A percentile compares a stretch with the other conserved stretches of the same genome.
Evolutionary conservation across 2,888 invertebrate species (phyloP).

Genomic region (Callyntrura sp.): DNA sequence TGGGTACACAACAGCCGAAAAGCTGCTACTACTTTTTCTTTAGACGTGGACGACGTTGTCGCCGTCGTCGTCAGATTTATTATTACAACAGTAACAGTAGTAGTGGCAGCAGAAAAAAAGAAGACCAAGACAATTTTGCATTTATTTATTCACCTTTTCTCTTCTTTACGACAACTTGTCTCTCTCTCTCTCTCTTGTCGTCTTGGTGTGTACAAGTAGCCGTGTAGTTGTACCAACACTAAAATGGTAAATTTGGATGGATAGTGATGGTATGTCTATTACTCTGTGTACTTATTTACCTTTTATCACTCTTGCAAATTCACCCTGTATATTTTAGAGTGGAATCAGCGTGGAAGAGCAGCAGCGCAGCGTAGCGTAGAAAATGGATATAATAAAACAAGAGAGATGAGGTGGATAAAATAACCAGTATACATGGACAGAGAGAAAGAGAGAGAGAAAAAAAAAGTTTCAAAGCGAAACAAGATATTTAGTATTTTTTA

Average conservation of each 20-base stretch:
- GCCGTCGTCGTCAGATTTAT: neutral
- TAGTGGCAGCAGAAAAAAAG: neutral
- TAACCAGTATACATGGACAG: neutral
- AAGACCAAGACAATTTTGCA: neutral
- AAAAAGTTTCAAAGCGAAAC: slow-evolving; percentile 25
- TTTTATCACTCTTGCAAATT: neutral
- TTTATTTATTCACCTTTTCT: slow-evolving; percentile 47
- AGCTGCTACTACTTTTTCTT: neutral
- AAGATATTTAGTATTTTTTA: neutral
- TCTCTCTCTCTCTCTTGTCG: neutral
- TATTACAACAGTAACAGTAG: neutral
- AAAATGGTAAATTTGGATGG: neutral
- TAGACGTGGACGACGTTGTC: neutral
- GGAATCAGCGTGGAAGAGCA: neutral
- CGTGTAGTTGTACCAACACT: neutral
- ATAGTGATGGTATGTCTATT: neutral
- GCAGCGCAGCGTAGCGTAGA: neutral
- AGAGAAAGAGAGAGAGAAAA: slow-evolving; percentile 19
- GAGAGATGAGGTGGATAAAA: neutral
- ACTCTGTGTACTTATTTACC: neutral
- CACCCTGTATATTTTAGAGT: neutral
- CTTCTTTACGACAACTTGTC: neutral
- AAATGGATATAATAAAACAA: neutral
- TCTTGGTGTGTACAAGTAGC: neutral
- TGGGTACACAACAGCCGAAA: neutral